These are phyloP conservation scores for Tetragnatha versicolor DNA, from an alignment of 1,140 invertebrate genomes.

Conservation along the genomic window DNA sequence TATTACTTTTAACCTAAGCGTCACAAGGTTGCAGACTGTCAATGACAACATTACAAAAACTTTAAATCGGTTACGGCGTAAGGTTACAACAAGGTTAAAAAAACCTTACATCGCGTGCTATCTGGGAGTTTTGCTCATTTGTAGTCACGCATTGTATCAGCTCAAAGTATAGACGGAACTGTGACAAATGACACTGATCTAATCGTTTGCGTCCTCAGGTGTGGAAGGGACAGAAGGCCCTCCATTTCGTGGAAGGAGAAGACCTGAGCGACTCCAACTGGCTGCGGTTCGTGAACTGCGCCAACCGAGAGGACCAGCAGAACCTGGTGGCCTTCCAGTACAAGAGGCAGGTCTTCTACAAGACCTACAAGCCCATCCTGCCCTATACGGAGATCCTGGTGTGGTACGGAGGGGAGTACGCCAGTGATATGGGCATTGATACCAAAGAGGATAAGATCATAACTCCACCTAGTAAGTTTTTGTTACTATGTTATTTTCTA, in stretches of 20 bases:
- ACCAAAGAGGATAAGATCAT: neutral
- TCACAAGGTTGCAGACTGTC: too few relatives aligned
- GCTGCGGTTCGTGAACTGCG: constrained; percentile 72
- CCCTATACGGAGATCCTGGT: constrained; percentile 67
- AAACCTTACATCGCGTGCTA: too few relatives aligned
- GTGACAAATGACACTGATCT: too few relatives aligned
- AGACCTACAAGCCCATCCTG: constrained; percentile 66
- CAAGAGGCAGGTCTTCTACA: constrained; percentile 69
- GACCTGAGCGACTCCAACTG: constrained; percentile 64
- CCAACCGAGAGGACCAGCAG: constrained; percentile 66
- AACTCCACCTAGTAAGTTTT: neutral
- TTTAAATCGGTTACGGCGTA: too few relatives aligned
- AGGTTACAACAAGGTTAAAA: too few relatives aligned
- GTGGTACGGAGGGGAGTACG: constrained; percentile 30
- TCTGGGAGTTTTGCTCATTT: too few relatives aligned
- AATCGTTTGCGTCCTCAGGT: too few relatives aligned
- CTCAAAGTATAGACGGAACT: too few relatives aligned
- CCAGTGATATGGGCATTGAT: constrained; percentile 16
- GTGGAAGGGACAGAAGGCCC: neutral
- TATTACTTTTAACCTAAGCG: too few relatives aligned
- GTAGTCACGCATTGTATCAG: too few relatives aligned
- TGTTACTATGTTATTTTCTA: too few relatives aligned
- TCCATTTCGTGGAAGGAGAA: constrained; percentile 13
- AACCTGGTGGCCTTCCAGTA: constrained; percentile 71
- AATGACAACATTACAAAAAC: too few relatives aligned